Evolutionary conservation across 2,797 vertebrate genomes (phyloP).

Genomic region (Neosalanx taihuensis): DNA sequence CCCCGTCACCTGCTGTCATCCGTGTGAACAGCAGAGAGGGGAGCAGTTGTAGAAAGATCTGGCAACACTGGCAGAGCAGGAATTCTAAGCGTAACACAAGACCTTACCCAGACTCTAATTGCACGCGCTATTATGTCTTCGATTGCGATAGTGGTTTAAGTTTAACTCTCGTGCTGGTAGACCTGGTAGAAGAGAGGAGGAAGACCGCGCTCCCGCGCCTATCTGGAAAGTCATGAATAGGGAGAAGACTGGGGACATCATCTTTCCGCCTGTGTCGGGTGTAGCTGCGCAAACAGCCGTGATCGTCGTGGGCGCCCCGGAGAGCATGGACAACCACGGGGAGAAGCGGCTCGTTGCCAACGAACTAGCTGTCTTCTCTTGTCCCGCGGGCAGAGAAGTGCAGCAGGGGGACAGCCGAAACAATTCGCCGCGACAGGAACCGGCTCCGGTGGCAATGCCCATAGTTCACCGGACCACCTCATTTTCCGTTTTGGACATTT

Average conservation of each 20-base stretch:
- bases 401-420: constrained; percentile 70
- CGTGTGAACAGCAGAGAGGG: constrained; percentile 41
- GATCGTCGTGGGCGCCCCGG: constrained; percentile 67
- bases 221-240: constrained; percentile 75
- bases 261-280: constrained; percentile 60
- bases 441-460: constrained; percentile 58
- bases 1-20: constrained; percentile 58
- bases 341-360: constrained; percentile 72
- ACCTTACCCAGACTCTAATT: constrained; percentile 4
- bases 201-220: constrained; percentile 18
- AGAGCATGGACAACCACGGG: constrained; percentile 76
- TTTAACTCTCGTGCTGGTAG: constrained; percentile 6
- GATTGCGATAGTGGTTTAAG: constrained; percentile 28
- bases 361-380: constrained; percentile 70
- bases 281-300: constrained; percentile 61
- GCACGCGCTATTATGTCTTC: constrained; percentile 21
- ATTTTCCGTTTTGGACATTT: constrained; percentile 96
- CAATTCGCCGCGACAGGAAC: constrained; percentile 80
- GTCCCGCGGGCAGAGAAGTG: constrained; percentile 65
- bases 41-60: constrained; percentile 41
- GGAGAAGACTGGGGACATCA: constrained; percentile 78
- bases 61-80: constrained; percentile 21
- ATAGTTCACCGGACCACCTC: constrained; percentile 88
- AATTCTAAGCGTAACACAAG: constrained; percentile 7
- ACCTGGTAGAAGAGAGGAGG: constrained; percentile 18